phyloP scores from a whole-genome alignment of 2,797 vertebrate species.

The Podargus strigoides region DNA sequence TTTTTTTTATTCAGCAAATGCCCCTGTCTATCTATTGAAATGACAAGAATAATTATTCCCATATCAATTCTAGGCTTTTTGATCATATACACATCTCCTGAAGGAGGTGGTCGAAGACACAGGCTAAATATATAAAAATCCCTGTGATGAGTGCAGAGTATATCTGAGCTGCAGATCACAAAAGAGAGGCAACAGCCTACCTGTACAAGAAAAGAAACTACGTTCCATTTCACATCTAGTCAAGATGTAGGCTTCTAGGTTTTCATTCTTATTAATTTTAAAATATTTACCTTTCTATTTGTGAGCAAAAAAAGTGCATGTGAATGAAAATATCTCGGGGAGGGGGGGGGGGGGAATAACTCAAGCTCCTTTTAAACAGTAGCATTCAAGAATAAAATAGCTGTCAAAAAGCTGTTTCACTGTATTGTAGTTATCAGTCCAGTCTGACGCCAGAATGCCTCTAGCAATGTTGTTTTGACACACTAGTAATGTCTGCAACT shows the following conservation, averaged over 20 bases:
- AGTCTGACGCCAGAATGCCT: background rate
- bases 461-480: conserved; percentile 27
- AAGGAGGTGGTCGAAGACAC: background rate
- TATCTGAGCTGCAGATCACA: background rate
- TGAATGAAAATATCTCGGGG: background rate
- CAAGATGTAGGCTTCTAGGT: background rate
- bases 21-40: background rate
- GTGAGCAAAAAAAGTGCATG: background rate
- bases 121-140: background rate
- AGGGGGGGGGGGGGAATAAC: background rate
- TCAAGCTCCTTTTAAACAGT: background rate
- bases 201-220: background rate
- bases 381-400: background rate
- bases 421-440: conserved; percentile 26
- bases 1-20: background rate
- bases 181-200: background rate
- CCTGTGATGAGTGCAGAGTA: background rate
- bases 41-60: background rate
- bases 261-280: background rate
- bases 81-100: background rate
- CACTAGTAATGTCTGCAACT: conserved; percentile 42
- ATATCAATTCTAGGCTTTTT: background rate
- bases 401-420: background rate
- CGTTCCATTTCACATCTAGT: background rate
- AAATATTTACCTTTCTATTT: background rate